These are phyloP conservation scores for Ginglymostoma cirratum DNA, from an alignment of 2,113 vertebrate species.

Conservation along the genomic window DNA sequence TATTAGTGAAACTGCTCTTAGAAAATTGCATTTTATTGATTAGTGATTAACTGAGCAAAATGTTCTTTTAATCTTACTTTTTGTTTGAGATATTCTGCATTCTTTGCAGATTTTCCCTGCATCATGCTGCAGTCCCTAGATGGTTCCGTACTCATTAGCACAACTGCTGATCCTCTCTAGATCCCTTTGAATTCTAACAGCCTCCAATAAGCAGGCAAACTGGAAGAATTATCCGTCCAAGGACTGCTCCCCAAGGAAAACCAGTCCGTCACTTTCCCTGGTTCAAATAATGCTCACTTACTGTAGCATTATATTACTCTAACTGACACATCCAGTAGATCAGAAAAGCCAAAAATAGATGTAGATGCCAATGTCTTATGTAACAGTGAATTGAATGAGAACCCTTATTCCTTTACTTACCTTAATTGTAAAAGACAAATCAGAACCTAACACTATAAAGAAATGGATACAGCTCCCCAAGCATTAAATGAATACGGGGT, in stretches of 20 bases:
- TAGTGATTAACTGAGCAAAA: background rate
- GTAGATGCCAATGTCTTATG: background rate
- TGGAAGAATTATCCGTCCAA: background rate
- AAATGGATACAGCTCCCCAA: background rate
- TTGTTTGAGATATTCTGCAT: background rate
- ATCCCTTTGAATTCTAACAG: background rate
- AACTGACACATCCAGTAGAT: background rate
- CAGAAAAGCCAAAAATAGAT: background rate
- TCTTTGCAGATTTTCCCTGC: background rate
- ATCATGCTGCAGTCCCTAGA: background rate
- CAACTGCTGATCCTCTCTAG: background rate
- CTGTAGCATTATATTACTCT: background rate
- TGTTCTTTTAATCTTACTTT: background rate
- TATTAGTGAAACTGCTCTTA: background rate
- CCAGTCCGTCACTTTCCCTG: background rate
- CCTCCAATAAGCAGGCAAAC: background rate
- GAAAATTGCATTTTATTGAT: slow-evolving; percentile 10
- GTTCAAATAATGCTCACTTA: background rate
- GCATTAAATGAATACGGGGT: background rate
- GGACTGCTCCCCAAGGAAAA: background rate
- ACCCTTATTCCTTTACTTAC: background rate
- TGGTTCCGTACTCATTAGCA: slow-evolving; percentile 13
- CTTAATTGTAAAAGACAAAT: background rate
- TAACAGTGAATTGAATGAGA: background rate
- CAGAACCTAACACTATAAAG: background rate